Evolutionary conservation across 2,113 vertebrate genomes (phyloP).

Genomic region (Loxodonta africana): DNA sequence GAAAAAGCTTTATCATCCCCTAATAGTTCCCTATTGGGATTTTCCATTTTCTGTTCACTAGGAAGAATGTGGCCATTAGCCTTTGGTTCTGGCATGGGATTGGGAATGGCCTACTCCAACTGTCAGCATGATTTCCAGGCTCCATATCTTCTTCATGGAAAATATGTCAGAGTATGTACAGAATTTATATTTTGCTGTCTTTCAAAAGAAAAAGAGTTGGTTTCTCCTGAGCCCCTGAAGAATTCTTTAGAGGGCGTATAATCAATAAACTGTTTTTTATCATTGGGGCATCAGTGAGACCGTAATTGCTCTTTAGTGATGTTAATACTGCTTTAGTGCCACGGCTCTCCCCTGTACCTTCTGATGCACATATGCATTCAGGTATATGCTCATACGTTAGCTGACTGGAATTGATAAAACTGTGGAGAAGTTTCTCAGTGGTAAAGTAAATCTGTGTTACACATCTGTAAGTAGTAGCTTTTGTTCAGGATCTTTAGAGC

Average conservation of each 20-base stretch:
- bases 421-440: not conserved
- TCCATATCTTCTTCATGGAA: slow-evolving; percentile 93
- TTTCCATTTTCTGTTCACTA: slow-evolving; percentile 77
- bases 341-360: not conserved
- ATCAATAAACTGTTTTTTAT: not conserved
- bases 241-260: not conserved
- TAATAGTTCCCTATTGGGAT: not conserved
- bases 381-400: accelerated
- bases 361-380: not conserved
- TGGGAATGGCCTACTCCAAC: slow-evolving; percentile 96
- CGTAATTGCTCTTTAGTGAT: not conserved
- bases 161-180: slow-evolving; percentile 92
- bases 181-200: not conserved
- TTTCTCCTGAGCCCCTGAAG: not conserved
- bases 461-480: not conserved
- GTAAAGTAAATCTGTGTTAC: not conserved
- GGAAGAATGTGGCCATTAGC: slow-evolving; percentile 94
- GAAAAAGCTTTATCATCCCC: slow-evolving; percentile 1
- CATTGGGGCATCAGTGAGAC: not conserved
- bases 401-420: too few relatives aligned
- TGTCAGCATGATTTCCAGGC: slow-evolving; percentile 96
- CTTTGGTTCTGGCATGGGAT: slow-evolving; percentile 93
- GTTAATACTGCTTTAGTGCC: not conserved
- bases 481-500: not conserved
- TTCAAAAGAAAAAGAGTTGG: not conserved